These are phyloP conservation scores for Megaceryle maxima DNA, from an alignment of 2,113 vertebrate species.

Conservation along the genomic window DNA sequence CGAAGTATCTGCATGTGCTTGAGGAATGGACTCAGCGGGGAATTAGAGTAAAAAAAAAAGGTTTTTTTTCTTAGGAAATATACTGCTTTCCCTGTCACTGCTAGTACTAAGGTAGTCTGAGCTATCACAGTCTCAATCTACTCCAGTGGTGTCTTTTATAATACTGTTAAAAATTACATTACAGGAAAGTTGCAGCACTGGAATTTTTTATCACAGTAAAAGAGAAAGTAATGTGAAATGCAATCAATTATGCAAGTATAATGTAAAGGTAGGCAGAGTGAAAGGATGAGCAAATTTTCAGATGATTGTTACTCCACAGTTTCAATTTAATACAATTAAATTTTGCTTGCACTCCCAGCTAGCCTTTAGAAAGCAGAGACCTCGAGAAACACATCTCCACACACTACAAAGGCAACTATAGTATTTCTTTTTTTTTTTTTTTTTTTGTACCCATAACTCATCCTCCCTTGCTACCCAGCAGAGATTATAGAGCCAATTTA, in stretches of 20 bases:
- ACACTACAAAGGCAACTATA: not conserved
- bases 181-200: not conserved
- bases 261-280: not conserved
- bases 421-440: rapidly evolving
- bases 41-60: not conserved
- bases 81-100: not conserved
- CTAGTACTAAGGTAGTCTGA: not conserved
- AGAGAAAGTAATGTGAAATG: not conserved
- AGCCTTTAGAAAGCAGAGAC: not conserved
- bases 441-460: not conserved
- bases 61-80: not conserved
- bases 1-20: not conserved
- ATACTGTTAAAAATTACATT: not conserved
- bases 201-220: not conserved
- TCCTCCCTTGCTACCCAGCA: not conserved
- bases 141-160: not conserved
- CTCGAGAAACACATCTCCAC: not conserved
- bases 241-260: not conserved
- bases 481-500: not conserved
- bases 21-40: not conserved
- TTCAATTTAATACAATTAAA: not conserved
- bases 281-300: not conserved
- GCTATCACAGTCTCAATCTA: not conserved
- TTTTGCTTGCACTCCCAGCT: not conserved
- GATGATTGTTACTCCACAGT: not conserved